Evolutionary conservation across 2,888 invertebrate species (phyloP).

Genomic region (Amphipyra tragopoginis): DNA sequence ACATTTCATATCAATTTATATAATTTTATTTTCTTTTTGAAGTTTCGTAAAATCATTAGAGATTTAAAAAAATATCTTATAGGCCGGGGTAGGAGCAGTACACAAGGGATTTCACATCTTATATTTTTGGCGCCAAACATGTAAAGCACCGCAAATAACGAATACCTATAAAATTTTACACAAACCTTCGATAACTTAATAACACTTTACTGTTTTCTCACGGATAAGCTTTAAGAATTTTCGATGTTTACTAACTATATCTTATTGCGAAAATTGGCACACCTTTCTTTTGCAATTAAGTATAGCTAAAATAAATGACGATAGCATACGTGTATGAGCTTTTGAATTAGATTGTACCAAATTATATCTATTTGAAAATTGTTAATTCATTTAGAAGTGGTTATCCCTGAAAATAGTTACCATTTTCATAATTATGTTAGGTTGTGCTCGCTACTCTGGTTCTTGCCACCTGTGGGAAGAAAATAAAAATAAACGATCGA

Average conservation of each 20-base stretch:
- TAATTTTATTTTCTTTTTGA: constrained; percentile 71
- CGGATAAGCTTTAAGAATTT: constrained; percentile 42
- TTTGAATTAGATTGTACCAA: constrained; percentile 48
- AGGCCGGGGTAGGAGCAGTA: constrained; percentile 84
- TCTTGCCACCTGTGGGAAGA: constrained; percentile 87
- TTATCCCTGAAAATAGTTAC: constrained; percentile 89
- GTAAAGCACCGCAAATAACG: constrained; percentile 44
- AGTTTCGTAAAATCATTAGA: constrained; percentile 82
- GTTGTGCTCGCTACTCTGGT: constrained; percentile 88
- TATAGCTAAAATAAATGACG: constrained; percentile 35
- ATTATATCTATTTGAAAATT: constrained; percentile 52
- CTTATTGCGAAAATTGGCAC: constrained; percentile 49
- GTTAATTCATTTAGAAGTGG: constrained; percentile 73
- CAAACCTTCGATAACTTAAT: constrained; percentile 21
- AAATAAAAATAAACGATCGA: constrained; percentile 86
- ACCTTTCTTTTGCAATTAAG: constrained; percentile 46
- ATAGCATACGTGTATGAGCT: constrained; percentile 41
- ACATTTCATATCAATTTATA: constrained; percentile 75
- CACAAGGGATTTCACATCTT: constrained; percentile 79
- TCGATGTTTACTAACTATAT: constrained; percentile 38
- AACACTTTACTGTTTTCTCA: constrained; percentile 41
- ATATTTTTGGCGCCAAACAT: constrained; percentile 50
- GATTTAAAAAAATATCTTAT: constrained; percentile 71
- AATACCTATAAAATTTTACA: constrained; percentile 24
- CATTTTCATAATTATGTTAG: constrained; percentile 85